Base-by-base conservation (phyloP, 2,888 invertebrate genomes). In the Tryphoninae sp. region DNA sequence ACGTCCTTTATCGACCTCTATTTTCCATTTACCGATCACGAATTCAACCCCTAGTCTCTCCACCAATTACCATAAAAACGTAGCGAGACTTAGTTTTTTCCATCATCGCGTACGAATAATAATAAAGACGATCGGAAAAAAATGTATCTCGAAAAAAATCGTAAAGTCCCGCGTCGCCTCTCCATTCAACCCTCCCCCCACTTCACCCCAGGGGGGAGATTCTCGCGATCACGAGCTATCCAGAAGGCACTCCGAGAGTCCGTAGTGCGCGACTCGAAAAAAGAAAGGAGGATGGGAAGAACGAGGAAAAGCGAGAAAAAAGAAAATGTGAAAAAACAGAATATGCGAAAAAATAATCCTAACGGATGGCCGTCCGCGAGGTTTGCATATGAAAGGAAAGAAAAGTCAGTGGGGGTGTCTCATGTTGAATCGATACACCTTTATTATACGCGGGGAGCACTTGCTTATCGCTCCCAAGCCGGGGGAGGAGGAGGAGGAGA, bases 321-420 rank as follows among this genome's bases (percentile, higher is more conserved):
- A 23, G 11, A 53, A 42, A 61, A 26, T 19, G 26, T 3, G 3
- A 55, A 69, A 71, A 58, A 49, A 68, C 16, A 62, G 55, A 65
- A 26, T 51, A 49, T 19, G 45, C 19, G n/a, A 84, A 86, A 87
- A 89, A 91, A 89, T 91, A 91, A 91, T 92, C 91, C 90, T 90
- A 90, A 91, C 89, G 90, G 90, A 92, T 91, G 90, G 90, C 89
- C 89, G 85, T 85, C 87, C 89, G 87, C 87, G 86, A 88, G 84
- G 88, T 92, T 92, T 91, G 91, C 92, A 92, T 92, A 92, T 92
- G 91, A 92, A 91, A 92, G 87, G 89, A 61, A 59, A 23, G 62
- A 77, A 62, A 77, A 77, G 77, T 77, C 55, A 62, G 55, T 51
- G 77, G 62, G 16, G 69, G 40, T 53, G 65, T 80, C 77, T 62